Evolutionary conservation across 2,888 invertebrate species (phyloP), one percentile per base, ranked within the genome.

Genomic region (Trachelus troglodyta): DNA sequence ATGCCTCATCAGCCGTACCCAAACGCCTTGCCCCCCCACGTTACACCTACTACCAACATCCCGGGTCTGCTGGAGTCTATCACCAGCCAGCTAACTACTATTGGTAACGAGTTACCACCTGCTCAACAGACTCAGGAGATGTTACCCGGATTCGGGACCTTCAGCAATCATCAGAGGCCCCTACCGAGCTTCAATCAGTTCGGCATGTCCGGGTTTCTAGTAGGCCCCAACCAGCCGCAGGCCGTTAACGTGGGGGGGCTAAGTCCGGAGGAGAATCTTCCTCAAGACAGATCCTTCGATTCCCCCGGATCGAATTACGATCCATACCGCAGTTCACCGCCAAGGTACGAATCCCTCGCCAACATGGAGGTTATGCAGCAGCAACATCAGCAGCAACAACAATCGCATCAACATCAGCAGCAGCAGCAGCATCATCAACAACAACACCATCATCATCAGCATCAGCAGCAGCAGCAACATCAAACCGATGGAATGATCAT

Each of bases 11-110:
- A 91, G 90, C 89, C 94, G 95, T 95, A 95, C 95, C 96, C 95
- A 96, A 96, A 95, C 95, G 95, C 93, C 94, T 95, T 94, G 95
- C 95, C 95, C 96, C 96, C 96, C 95, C 95, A 95, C 95, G 95
- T 95, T 95, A 95, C 94, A 94, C 94, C 94, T 95, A 95, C 90
- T 93, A 93, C 90, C 93, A 93, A 80, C 89, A 89, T 86, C 89
- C 90, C 87, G 90, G 90, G 83, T 84, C 89, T 88, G 84, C 89
- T 90, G 90, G 90, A 90, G 86, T 90, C 89, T 90, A 90, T 90
- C 91, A 91, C 88, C 91, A 90, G 87, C 93, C 92, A 91, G 87
- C 96, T 93, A 95, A 96, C 94, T 96, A 96, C 94, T 96, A 96
- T 94, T 96, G 96, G 96, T 96, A 89, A 88, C 78, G 95, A 95